Percentiles rank a stretch among this genome's conserved stretches.
Evolutionary conservation across 2,797 vertebrate genomes (phyloP).

Genomic region (Okamejei kenojei): DNA sequence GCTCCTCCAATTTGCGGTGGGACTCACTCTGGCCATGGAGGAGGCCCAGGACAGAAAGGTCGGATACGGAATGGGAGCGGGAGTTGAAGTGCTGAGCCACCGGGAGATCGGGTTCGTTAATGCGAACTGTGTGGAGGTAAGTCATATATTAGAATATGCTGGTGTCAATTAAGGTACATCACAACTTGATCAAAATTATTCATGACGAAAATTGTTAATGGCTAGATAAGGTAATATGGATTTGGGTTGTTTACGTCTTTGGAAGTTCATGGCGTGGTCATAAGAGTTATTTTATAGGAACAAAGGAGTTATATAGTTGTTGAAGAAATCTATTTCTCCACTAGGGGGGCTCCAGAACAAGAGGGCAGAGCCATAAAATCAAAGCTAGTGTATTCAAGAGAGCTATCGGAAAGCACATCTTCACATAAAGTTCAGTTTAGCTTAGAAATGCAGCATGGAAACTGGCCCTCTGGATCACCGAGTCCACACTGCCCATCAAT

Average conservation of each 20-base stretch:
- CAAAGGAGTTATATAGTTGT: not conserved
- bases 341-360: not conserved
- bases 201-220: not conserved
- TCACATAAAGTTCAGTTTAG: not conserved
- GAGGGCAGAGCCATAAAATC: not conserved
- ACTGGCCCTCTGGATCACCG: too few species aligned
- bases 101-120: too few species aligned
- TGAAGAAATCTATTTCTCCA: not conserved
- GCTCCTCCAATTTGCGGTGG: too few species aligned
- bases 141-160: not conserved
- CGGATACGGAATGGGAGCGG: too few species aligned
- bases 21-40: too few species aligned
- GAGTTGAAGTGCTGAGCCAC: too few species aligned
- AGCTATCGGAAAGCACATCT: not conserved
- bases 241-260: not conserved
- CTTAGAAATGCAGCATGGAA: too few species aligned
- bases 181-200: not conserved
- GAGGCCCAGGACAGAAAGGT: too few species aligned
- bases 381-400: not conserved
- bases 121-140: too few species aligned
- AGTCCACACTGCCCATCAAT: too few species aligned
- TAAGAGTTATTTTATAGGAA: not conserved
- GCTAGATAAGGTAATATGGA: not conserved
- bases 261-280: not conserved
- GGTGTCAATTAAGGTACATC: not conserved